A percentile compares a stretch with the other conserved stretches of the same genome.
These are phyloP conservation scores for Rhopalosiphum maidis DNA, from an alignment of 1,140 invertebrate genomes.

Conservation along the genomic window DNA sequence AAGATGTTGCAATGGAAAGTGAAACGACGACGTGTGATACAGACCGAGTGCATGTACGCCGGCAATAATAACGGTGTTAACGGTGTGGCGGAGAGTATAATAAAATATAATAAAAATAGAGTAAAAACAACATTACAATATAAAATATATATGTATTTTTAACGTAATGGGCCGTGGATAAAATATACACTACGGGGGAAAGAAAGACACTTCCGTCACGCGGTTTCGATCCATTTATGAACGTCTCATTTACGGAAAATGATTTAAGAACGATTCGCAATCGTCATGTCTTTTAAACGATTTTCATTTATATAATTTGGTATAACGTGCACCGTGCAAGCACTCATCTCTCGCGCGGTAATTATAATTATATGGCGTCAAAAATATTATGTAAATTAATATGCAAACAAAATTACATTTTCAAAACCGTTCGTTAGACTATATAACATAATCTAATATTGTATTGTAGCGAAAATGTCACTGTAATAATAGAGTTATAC, in stretches of 20 bases:
- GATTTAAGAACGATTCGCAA: not conserved
- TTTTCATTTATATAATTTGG: conserved; percentile 18
- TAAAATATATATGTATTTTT: not conserved
- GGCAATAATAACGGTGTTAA: conserved; percentile 30
- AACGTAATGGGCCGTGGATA: conserved; percentile 51
- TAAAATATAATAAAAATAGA: conserved; percentile 30
- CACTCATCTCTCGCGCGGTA: not conserved
- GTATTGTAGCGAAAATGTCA: not conserved
- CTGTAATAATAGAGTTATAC: not conserved
- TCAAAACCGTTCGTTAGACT: not conserved
- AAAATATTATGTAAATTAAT: not conserved
- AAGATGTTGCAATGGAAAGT: conserved; percentile 57
- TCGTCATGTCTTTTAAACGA: not conserved
- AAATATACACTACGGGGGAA: not conserved
- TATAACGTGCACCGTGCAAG: not conserved
- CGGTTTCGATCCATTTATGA: conserved; percentile 24
- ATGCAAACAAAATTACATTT: not conserved
- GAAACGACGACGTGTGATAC: conserved; percentile 57
- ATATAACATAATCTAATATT: not conserved
- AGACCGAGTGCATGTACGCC: conserved; percentile 33
- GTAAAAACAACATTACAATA: conserved; percentile 32
- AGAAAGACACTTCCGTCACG: conserved; percentile 51
- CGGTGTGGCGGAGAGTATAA: conserved; percentile 28
- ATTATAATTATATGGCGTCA: not conserved
- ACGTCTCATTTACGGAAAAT: conserved; percentile 35